Evolutionary conservation across 2,888 invertebrate genomes (phyloP).

Genomic region (Thumatha senex): DNA sequence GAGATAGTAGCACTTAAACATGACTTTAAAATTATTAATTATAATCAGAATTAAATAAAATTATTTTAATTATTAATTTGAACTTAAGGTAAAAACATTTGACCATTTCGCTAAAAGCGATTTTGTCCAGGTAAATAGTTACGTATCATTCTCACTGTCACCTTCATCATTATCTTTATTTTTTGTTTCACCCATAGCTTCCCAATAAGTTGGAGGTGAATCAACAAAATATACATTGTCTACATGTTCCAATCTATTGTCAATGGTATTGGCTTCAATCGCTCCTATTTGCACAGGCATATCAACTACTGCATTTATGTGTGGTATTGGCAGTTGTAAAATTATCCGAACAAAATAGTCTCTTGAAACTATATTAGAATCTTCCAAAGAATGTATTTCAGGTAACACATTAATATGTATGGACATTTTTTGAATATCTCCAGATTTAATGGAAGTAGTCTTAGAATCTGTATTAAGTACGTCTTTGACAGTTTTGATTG

Average conservation of each 20-base stretch:
- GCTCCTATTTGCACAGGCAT: constrained; percentile 46
- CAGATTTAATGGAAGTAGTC: constrained; percentile 29
- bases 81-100: too few relatives aligned
- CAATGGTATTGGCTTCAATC: not conserved
- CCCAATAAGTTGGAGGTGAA: constrained; percentile 45
- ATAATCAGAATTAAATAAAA: too few relatives aligned
- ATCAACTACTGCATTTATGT: constrained; percentile 34
- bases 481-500: constrained; percentile 15
- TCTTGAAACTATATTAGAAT: constrained; percentile 38
- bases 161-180: constrained; percentile 17
- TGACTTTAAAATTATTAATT: too few relatives aligned
- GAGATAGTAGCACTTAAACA: too few relatives aligned
- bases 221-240: constrained; percentile 6
- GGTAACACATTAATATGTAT: constrained; percentile 13
- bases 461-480: constrained; percentile 34
- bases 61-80: too few relatives aligned
- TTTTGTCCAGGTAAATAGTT: too few relatives aligned
- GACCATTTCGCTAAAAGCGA: too few relatives aligned
- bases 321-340: constrained; percentile 42
- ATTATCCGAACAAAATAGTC: constrained; percentile 38
- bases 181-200: constrained; percentile 32
- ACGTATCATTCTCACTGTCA: not conserved
- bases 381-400: constrained; percentile 32
- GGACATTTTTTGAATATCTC: constrained; percentile 32
- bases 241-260: not conserved